These are phyloP conservation scores for Heliconius himera DNA, from an alignment of 1,140 invertebrate species.

Conservation along the genomic window DNA sequence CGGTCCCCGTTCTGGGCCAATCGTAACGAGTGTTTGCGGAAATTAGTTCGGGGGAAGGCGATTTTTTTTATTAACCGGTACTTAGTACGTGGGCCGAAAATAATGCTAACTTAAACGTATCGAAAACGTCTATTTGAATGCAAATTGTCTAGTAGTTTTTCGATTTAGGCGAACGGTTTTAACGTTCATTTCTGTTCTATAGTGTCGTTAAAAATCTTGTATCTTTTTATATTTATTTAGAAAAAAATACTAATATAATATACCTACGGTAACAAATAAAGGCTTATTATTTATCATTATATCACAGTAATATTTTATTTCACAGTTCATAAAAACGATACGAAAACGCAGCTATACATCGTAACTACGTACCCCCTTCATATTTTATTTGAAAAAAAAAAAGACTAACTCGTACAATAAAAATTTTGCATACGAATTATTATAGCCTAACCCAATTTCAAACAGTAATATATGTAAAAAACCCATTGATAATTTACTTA, in stretches of 20 bases:
- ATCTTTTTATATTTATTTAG: background rate
- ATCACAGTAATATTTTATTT: no score
- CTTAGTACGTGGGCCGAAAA: slow-evolving; percentile 53
- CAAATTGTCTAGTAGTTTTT: slow-evolving; percentile 11
- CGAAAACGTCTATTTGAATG: slow-evolving; percentile 8
- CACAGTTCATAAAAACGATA: no score
- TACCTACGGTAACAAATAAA: no score
- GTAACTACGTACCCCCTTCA: no score
- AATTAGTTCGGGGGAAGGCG: slow-evolving; percentile 57
- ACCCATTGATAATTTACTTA: background rate
- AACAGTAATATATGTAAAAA: background rate
- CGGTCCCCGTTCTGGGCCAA: slow-evolving; percentile 46
- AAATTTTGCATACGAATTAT: background rate
- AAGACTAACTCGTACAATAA: background rate
- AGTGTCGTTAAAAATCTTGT: background rate
- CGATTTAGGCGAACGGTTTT: background rate
- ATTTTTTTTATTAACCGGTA: slow-evolving; percentile 51
- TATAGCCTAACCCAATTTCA: background rate
- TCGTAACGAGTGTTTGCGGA: slow-evolving; percentile 53
- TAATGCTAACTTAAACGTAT: slow-evolving; percentile 24
- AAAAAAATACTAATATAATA: no score
- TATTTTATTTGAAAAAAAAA: no score
- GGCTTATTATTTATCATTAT: no score
- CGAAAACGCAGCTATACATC: no score
- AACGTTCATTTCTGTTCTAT: background rate